These are phyloP conservation scores for Pterophyllum scalare DNA, from an alignment of 2,113 vertebrate species.

Conservation along the genomic window DNA sequence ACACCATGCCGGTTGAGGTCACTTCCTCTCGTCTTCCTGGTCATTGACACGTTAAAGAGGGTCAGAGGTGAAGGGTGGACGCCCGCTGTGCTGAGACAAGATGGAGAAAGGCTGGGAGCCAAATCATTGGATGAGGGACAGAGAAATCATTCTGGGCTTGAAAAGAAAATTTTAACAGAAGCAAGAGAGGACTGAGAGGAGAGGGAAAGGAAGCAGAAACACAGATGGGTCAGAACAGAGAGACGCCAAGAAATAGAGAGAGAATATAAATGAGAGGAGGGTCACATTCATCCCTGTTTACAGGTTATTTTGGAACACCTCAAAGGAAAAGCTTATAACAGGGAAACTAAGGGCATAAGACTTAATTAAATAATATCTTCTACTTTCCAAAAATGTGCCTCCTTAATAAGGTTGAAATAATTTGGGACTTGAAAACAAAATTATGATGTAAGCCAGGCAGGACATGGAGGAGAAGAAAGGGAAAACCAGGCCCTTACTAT, in stretches of 20 bases:
- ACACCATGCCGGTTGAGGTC: not conserved
- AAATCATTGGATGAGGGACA: not conserved
- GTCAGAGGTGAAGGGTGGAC: constrained; percentile 2
- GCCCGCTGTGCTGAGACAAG: not conserved
- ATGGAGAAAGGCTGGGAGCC: accelerated
- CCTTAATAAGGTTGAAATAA: no score
- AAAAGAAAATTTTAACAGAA: not conserved
- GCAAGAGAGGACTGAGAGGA: not conserved
- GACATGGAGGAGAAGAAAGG: no score
- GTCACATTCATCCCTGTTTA: no score
- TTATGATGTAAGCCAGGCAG: no score
- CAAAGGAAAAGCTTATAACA: not conserved
- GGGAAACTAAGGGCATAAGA: no score
- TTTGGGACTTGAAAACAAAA: no score
- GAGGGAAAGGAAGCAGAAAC: not conserved
- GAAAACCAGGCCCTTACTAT: no score
- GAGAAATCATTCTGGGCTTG: not conserved
- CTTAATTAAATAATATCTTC: no score
- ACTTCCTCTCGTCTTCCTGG: constrained; percentile 44
- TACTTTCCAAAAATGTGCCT: no score
- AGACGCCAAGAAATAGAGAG: not conserved
- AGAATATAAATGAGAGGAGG: not conserved
- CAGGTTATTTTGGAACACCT: not conserved
- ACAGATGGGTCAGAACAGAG: not conserved
- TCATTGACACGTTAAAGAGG: not conserved